Base-by-base conservation (phyloP, 2,797 vertebrate species). In the Xenops minutus region DNA sequence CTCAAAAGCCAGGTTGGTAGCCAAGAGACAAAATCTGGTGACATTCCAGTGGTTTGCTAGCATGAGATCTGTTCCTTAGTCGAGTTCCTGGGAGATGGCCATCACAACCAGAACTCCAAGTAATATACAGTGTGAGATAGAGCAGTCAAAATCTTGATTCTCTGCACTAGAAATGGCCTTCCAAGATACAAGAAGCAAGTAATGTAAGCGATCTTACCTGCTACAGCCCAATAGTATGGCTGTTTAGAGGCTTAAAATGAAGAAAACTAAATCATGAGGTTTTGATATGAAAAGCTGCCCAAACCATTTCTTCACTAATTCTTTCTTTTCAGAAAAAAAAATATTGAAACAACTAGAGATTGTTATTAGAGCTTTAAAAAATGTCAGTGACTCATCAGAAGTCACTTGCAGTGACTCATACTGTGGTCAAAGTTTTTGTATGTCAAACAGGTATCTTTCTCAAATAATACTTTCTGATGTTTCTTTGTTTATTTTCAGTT, bases 321-420 rank as follows among this genome's bases (percentile, higher is more conserved):
- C 44, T 44, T 21, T 44, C 44, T 44, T 44, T 44, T 44, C 44
- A 44, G 44, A 24, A 13, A 14, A 39, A 34, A 63, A 93, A 79
- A 92, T 80, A 76, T 97, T 97, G 69, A 97, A 97, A 97, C 82
- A 97, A 89, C 66, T 94, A 83, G 92, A 95, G 85, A 97, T 97
- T 94, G 93, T 93, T 97, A 97, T 96, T 94, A 81, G 14, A 37
- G 61, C 94, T 96, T 87, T 74, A 78, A 92, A 91, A 96, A 87
- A 91, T 94, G 82, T 67, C 85, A 91, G 68, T 98, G 98, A 98
- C 96, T 98, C 98, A 98, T 94, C 97, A 91, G 74, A 92, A 92
- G 95, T 96, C 93, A 96, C 94, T 95, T 96, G 89, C 88, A 94
- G 77, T 98, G 98, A 98, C 89, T 98, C 98, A 98, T 93, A 90